These are phyloP conservation scores for Drosophila mojavensis DNA, from an alignment of 1,140 invertebrate genomes.

Conservation along the genomic window DNA sequence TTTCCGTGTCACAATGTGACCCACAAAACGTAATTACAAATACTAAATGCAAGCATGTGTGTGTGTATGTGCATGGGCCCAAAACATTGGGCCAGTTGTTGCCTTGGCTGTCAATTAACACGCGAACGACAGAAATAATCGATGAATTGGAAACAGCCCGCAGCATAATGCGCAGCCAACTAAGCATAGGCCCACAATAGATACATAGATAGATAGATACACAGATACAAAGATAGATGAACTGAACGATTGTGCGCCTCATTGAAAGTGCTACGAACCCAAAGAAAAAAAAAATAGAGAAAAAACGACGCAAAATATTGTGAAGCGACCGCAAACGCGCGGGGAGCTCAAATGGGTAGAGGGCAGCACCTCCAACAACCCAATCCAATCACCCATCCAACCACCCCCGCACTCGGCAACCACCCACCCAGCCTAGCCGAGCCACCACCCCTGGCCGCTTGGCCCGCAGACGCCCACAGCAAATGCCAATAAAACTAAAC, in stretches of 20 bases:
- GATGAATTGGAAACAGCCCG: conserved; percentile 49
- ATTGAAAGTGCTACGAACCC: conserved; percentile 80
- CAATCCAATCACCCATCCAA: conserved; percentile 2
- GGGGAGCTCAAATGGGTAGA: background rate
- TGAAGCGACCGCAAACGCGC: conserved; percentile 27
- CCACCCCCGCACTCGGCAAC: conserved; percentile 16
- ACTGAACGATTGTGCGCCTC: conserved; percentile 70
- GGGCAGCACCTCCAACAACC: conserved; percentile 15
- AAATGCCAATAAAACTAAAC: conserved; percentile 79
- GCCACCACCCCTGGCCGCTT: conserved; percentile 38
- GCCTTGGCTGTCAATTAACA: conserved; percentile 78
- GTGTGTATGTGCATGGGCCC: conserved; percentile 22
- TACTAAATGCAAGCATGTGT: background rate
- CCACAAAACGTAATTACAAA: conserved; percentile 45
- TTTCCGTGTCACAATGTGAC: conserved; percentile 69
- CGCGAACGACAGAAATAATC: conserved; percentile 76
- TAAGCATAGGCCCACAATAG: conserved; percentile 27
- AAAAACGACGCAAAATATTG: conserved; percentile 49
- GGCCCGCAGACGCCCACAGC: conserved; percentile 57
- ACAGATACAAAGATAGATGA: conserved; percentile 37
- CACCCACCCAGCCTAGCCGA: background rate
- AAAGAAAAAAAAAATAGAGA: conserved; percentile 20
- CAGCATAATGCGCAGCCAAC: conserved; percentile 37
- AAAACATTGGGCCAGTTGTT: conserved; percentile 52
- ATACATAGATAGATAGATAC: conserved; percentile 28